Evolutionary conservation across 2,797 vertebrate species (phyloP).

Genomic region (Enteromius treurensis): DNA sequence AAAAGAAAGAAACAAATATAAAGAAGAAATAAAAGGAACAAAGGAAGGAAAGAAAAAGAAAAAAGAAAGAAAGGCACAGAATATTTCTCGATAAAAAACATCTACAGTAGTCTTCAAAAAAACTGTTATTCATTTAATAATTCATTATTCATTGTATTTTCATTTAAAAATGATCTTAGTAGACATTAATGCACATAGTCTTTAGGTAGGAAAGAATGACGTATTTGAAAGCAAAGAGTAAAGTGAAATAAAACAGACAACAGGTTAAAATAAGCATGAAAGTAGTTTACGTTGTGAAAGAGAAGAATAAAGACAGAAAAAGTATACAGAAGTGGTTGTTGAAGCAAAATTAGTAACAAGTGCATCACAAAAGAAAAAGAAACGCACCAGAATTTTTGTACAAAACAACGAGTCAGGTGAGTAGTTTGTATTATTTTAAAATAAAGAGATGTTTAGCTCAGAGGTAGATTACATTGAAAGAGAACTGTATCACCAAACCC

Average conservation of each 20-base stretch:
- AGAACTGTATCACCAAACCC: conserved; percentile 22
- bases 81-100: neutral
- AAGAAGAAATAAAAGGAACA: neutral
- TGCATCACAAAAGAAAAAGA: too few relatives aligned
- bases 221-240: neutral
- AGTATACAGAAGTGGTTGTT: neutral
- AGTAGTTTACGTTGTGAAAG: neutral
- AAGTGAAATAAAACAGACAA: conserved; percentile 3
- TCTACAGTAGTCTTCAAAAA: neutral
- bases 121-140: neutral
- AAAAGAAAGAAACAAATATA: neutral
- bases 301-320: conserved; percentile 4
- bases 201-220: conserved; percentile 1
- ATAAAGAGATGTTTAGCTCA: conserved; percentile 23
- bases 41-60: neutral
- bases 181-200: neutral
- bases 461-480: conserved; percentile 52
- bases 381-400: neutral
- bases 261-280: conserved; percentile 1
- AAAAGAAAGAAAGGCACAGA: neutral
- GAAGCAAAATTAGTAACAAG: too few relatives aligned
- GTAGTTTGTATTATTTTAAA: neutral
- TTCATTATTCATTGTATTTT: too few relatives aligned
- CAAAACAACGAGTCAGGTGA: neutral
- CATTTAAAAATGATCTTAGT: too few relatives aligned